Evolutionary conservation across 2,113 vertebrate species (phyloP).

Genomic region (Callopanchax toddi): DNA sequence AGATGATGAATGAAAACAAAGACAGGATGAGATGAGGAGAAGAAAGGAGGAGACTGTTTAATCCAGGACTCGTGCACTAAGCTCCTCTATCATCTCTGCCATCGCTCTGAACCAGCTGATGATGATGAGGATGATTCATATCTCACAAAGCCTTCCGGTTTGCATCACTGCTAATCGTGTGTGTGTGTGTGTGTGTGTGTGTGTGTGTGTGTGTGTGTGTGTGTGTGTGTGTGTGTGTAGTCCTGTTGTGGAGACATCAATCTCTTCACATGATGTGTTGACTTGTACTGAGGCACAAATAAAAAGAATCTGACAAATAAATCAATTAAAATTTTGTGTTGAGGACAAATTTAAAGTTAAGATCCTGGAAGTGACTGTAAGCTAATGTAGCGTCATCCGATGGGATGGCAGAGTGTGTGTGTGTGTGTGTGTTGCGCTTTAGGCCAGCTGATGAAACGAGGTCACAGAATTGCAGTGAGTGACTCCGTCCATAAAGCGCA

Average conservation of each 20-base stretch:
- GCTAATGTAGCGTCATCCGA: background rate
- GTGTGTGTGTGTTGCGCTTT: slow-evolving; percentile 12
- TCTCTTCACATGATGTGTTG: background rate
- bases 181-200: slow-evolving; percentile 4
- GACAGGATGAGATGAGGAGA: slow-evolving; percentile 10
- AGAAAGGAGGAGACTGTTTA: slow-evolving; percentile 31
- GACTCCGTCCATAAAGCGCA: slow-evolving; percentile 32
- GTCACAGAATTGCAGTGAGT: slow-evolving; percentile 40
- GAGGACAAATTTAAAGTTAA: background rate
- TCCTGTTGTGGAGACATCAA: slow-evolving; percentile 20
- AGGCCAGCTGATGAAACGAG: slow-evolving; percentile 39
- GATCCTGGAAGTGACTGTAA: background rate
- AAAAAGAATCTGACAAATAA: background rate
- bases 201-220: too few relatives aligned
- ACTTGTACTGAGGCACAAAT: background rate
- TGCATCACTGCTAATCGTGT: slow-evolving; percentile 39
- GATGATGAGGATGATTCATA: slow-evolving; percentile 50
- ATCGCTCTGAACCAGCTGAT: slow-evolving; percentile 47
- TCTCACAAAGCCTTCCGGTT: slow-evolving; percentile 46
- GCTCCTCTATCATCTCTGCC: slow-evolving; percentile 53
- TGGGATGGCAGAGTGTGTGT: background rate
- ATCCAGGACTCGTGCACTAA: slow-evolving; percentile 40
- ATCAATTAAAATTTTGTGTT: background rate
- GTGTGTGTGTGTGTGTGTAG: too few relatives aligned
- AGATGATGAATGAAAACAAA: background rate